Evolutionary conservation across 2,797 vertebrate species (phyloP), one percentile per base, ranked within the genome.

Genomic region (Gambusia yucatana): DNA sequence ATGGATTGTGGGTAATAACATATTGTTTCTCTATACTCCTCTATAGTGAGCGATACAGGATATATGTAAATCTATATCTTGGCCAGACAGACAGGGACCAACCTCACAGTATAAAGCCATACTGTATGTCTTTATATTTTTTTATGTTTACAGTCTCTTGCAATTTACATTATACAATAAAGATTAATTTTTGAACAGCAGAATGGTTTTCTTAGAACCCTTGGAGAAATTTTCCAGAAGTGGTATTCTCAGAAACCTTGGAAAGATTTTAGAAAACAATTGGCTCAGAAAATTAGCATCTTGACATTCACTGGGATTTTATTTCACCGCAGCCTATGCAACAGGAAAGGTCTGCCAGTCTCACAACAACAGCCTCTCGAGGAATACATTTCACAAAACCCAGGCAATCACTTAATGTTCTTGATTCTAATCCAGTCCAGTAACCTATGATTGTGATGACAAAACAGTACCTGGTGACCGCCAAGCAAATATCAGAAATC

Each of bases 51-150:
- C 46, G 30, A n/a, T 69, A 69, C 39, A 44, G 47, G 41, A 57
- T 71, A 77, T 39, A 36, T 41, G 41, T 52, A 55, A 55, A 70
- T 70, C 22, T 50, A 55, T 77, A 46, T 55, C n/a, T 77, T 69
- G 22, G 16, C 30, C 28, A 57, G 44, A 73, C 71, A 52, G 59
- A 63, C 77, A 72, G 43, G 55, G n/a, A 57, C 41, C 67, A 69
- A n/a, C 25, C 39, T 70, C 39, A 41, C 13, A 73, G 11, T n/a
- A 41, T 25, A n/a, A 41, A 20, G 65, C n/a, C 63, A 46, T 50
- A 50, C n/a, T n/a, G 39, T 17, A 74, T 69, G 11, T 73, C 22
- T 46, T 41, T 59, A 28, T 44, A 16, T 33, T 22, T 77, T 47
- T 59, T 17, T 25, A 74, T 10, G 67, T 69, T 44, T 55, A 30